Percentiles rank a stretch among this genome's conserved stretches.
Conservation (phyloP, 92 coral and sea anemone genomes). For the Montipora capitata region DNA sequence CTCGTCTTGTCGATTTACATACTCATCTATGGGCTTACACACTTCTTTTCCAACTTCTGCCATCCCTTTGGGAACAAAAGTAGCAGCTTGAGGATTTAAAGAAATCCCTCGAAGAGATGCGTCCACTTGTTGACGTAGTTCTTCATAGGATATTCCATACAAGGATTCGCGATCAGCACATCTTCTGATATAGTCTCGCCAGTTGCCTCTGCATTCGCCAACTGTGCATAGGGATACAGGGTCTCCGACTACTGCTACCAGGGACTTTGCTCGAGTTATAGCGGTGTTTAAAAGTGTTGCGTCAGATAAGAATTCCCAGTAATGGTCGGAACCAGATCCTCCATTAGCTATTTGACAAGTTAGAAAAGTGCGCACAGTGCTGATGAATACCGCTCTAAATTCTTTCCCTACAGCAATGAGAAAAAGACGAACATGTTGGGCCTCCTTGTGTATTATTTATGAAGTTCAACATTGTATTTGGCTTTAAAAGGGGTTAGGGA, state of each 20-base stretch:
- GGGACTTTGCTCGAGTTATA: constrained; percentile 84
- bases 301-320: constrained; percentile 64
- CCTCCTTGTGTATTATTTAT: no score
- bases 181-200: constrained; percentile 77
- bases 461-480: no score
- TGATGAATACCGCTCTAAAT: constrained; percentile 80
- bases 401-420: constrained; percentile 67
- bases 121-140: constrained; percentile 40
- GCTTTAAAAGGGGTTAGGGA: no score
- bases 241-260: constrained; percentile 85
- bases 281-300: constrained; percentile 84
- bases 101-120: background rate
- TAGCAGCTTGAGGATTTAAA: constrained; percentile 47
- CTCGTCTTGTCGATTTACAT: background rate
- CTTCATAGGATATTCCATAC: constrained; percentile 52
- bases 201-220: constrained; percentile 75
- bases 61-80: constrained; percentile 26
- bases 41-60: background rate
- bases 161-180: constrained; percentile 54
- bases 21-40: background rate
- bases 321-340: background rate
- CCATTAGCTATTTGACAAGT: constrained; percentile 51
- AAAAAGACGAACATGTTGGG: no score
- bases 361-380: constrained; percentile 81
- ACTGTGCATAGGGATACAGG: constrained; percentile 77